These are phyloP conservation scores for Etheostoma perlongum DNA, from an alignment of 2,797 vertebrate genomes.

Conservation along the genomic window DNA sequence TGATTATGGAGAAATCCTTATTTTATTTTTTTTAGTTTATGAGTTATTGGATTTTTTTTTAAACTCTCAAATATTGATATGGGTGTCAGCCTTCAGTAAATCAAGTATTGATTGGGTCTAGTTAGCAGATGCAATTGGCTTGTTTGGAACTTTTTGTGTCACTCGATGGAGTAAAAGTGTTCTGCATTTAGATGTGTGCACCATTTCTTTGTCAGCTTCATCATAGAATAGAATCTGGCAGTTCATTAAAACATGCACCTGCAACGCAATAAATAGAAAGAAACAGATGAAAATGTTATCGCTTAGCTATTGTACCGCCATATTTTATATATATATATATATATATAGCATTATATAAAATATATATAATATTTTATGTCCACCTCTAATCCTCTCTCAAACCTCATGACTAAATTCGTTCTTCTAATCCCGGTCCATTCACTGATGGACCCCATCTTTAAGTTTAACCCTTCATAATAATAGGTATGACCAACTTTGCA, in stretches of 20 bases:
- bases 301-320: neutral
- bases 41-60: neutral
- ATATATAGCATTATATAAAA: neutral
- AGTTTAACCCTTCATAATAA: conserved; percentile 22
- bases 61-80: neutral
- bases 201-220: too few relatives aligned
- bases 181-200: neutral
- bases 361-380: neutral
- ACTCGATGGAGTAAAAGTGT: neutral
- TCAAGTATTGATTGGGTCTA: neutral
- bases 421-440: conserved; percentile 14
- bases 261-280: neutral
- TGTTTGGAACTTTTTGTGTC: neutral
- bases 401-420: conserved; percentile 20
- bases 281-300: too few relatives aligned
- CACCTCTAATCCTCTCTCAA: conserved; percentile 16
- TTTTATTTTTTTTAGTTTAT: too few relatives aligned
- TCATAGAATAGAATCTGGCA: neutral
- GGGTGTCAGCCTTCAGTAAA: neutral
- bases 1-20: neutral
- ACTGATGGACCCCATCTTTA: conserved; percentile 28
- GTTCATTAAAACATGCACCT: neutral
- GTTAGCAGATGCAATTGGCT: neutral
- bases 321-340: neutral
- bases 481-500: conserved; percentile 19